A percentile compares a stretch with the other conserved stretches of the same genome.
These are phyloP conservation scores for Atrichornis clamosus DNA, from an alignment of 2,113 vertebrate species.

Conservation along the genomic window DNA sequence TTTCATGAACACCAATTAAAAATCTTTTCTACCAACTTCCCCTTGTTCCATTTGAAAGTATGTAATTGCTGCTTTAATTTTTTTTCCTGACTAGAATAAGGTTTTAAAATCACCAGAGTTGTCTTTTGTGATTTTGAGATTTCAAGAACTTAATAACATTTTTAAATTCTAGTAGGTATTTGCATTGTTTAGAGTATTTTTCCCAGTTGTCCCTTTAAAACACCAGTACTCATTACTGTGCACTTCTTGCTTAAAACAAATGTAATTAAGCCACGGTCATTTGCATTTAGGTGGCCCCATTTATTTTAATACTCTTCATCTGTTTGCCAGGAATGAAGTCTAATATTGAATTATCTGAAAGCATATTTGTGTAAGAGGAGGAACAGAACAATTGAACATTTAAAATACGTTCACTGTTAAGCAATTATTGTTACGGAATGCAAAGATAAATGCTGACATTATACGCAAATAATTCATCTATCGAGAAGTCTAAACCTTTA, in stretches of 20 bases:
- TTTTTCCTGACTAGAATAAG: constrained; percentile 38
- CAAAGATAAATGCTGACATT: not conserved
- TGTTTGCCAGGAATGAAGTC: not conserved
- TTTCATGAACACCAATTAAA: constrained; percentile 63
- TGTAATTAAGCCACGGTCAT: not conserved
- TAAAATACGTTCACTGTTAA: not conserved
- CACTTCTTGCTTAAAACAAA: not conserved
- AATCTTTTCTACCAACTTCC: constrained; percentile 56
- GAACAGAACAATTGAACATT: not conserved
- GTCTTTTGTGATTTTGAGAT: constrained; percentile 1
- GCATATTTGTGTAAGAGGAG: not conserved
- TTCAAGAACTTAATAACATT: not conserved
- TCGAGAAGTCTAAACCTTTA: not conserved
- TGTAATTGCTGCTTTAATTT: constrained; percentile 54
- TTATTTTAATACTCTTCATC: not conserved
- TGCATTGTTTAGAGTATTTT: not conserved
- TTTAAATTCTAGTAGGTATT: not conserved
- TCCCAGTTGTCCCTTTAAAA: not conserved
- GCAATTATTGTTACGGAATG: not conserved
- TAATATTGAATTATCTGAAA: not conserved
- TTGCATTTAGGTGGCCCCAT: not conserved
- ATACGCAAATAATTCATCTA: not conserved
- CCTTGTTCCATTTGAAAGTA: constrained; percentile 62
- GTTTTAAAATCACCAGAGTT: constrained; percentile 12
- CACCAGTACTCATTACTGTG: not conserved